These are phyloP conservation scores for Tigriopus japonicus DNA, from an alignment of 1,140 invertebrate species.

Conservation along the genomic window DNA sequence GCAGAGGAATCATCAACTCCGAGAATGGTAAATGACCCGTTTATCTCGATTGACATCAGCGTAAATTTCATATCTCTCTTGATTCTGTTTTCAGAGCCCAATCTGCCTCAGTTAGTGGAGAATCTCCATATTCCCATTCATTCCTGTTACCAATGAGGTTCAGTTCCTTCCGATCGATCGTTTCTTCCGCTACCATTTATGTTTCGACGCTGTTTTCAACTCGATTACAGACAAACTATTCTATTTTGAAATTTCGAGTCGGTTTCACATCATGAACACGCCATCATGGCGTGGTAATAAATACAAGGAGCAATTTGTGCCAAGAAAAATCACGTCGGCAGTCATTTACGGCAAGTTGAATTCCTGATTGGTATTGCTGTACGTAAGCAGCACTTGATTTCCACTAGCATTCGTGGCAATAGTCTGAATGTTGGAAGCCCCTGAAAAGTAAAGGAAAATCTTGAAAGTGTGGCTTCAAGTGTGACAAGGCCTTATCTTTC, in stretches of 20 bases:
- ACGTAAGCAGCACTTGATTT: not conserved
- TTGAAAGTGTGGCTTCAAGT: not conserved
- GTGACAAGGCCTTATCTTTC: not conserved
- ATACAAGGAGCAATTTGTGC: no score
- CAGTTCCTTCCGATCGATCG: not conserved
- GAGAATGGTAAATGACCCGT: constrained; percentile 49
- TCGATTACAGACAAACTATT: no score
- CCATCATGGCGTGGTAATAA: no score
- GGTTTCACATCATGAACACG: no score
- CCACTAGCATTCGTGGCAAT: not conserved
- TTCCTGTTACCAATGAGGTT: not conserved
- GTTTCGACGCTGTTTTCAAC: no score
- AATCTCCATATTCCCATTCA: constrained; percentile 10
- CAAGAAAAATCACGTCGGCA: no score
- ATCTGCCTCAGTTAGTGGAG: constrained; percentile 11
- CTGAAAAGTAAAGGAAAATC: not conserved
- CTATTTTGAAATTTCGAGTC: no score
- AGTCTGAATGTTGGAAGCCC: not conserved
- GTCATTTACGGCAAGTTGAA: no score
- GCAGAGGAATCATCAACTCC: constrained; percentile 65
- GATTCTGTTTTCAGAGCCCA: not conserved
- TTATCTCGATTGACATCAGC: not conserved
- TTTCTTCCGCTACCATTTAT: no score
- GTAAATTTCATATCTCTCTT: not conserved
- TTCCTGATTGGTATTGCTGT: not conserved